These are phyloP conservation scores for Coremacera marginata DNA, from an alignment of 2,888 invertebrate genomes.

Conservation along the genomic window DNA sequence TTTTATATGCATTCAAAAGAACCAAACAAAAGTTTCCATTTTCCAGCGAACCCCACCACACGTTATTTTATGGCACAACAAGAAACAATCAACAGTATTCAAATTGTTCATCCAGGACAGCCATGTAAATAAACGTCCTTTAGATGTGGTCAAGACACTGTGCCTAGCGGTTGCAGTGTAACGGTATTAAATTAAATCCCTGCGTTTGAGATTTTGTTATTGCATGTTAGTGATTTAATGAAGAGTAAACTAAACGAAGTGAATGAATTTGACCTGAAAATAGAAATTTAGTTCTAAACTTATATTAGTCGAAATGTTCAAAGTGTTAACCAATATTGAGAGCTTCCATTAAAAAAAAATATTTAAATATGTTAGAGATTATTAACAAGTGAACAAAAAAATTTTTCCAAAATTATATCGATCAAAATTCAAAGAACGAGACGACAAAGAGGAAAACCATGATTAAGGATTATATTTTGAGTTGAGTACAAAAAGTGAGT, in stretches of 20 bases:
- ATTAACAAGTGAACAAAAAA: too few relatives aligned
- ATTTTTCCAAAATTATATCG: too few relatives aligned
- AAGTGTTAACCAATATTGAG: background rate
- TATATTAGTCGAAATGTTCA: background rate
- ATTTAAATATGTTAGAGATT: too few relatives aligned
- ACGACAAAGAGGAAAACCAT: background rate
- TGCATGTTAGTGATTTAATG: background rate
- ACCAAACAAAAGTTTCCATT: constrained; percentile 42
- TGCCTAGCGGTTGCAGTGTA: constrained; percentile 52
- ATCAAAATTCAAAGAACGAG: background rate
- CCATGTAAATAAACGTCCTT: constrained; percentile 60
- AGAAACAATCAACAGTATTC: constrained; percentile 53
- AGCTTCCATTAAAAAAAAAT: background rate
- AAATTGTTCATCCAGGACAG: constrained; percentile 44
- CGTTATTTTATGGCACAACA: constrained; percentile 53
- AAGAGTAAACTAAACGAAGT: background rate
- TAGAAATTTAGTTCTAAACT: background rate
- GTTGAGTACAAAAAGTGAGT: constrained; percentile 20
- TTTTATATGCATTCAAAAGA: constrained; percentile 10
- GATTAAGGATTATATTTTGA: background rate
- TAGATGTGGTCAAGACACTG: constrained; percentile 66
- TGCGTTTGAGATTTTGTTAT: background rate
- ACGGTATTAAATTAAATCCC: background rate
- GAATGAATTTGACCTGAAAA: background rate
- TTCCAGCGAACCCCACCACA: constrained; percentile 38